Evolutionary conservation across 1,140 invertebrate genomes (phyloP).

Genomic region (Nephotettix cincticeps): DNA sequence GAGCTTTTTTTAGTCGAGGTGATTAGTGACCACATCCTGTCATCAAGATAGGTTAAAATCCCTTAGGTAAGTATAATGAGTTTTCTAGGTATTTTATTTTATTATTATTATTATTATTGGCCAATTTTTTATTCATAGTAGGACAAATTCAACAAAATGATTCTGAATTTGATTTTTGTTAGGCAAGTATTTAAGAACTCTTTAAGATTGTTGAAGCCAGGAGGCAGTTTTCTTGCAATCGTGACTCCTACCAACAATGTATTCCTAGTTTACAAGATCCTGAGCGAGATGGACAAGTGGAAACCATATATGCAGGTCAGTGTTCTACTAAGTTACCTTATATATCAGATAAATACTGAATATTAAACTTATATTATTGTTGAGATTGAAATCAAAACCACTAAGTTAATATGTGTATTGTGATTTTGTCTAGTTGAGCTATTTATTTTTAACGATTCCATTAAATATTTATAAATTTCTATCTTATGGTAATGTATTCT

Average conservation of each 20-base stretch:
- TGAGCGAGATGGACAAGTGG: conserved; percentile 46
- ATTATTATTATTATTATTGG: not conserved
- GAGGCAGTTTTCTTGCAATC: conserved; percentile 62
- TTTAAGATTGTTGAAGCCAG: conserved; percentile 58
- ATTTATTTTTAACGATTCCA: too few relatives aligned
- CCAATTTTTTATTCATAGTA: conserved; percentile 11
- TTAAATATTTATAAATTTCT: too few relatives aligned
- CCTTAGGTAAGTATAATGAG: not conserved
- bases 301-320: conserved; percentile 48
- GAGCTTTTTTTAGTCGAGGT: too few relatives aligned
- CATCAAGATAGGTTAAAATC: not conserved
- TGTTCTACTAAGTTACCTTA: not conserved
- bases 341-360: not conserved
- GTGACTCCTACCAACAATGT: conserved; percentile 68
- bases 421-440: too few relatives aligned
- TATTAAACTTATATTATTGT: not conserved
- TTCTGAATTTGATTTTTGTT: too few relatives aligned
- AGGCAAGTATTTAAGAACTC: conserved; percentile 65
- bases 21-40: too few relatives aligned
- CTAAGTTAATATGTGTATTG: too few relatives aligned
- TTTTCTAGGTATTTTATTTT: not conserved
- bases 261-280: conserved; percentile 64
- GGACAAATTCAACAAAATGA: conserved; percentile 14
- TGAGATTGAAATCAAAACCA: too few relatives aligned
- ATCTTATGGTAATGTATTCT: too few relatives aligned